Conservation (phyloP, 2,888 invertebrate genomes). For the Congeria kusceri region DNA sequence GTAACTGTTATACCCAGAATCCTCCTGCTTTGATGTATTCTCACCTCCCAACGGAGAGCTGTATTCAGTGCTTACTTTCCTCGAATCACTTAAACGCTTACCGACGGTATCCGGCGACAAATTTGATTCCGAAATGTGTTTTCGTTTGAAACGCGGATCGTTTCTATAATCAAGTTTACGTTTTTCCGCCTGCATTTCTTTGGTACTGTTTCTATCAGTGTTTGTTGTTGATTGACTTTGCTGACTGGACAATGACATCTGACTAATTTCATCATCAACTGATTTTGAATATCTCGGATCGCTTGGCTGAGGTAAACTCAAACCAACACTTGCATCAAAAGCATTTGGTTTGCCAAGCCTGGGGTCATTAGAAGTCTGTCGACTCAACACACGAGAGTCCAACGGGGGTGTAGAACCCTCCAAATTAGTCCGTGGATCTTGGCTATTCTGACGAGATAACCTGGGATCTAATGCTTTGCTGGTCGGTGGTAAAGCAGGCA, state of each 20-base stretch:
- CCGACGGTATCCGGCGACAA: conserved; percentile 41
- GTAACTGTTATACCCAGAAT: conserved; percentile 79
- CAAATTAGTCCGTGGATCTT: conserved; percentile 34
- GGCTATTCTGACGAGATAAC: conserved; percentile 50
- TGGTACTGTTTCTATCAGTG: conserved; percentile 45
- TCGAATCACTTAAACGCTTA: conserved; percentile 68
- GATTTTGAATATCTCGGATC: conserved; percentile 43
- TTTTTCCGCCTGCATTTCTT: conserved; percentile 56
- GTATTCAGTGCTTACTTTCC: conserved; percentile 83
- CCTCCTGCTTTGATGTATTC: conserved; percentile 64
- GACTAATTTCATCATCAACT: conserved; percentile 30
- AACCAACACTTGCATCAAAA: neutral
- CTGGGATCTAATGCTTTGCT: conserved; percentile 51
- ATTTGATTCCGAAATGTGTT: conserved; percentile 63
- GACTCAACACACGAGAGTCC: conserved; percentile 53
- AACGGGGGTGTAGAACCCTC: conserved; percentile 39
- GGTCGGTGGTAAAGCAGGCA: neutral
- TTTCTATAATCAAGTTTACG: conserved; percentile 81
- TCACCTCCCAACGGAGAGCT: conserved; percentile 82
- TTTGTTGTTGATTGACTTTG: conserved; percentile 53
- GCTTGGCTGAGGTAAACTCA: neutral
- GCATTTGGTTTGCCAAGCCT: conserved; percentile 15
- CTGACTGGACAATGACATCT: conserved; percentile 50
- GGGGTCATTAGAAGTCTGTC: conserved; percentile 49
- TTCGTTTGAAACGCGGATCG: conserved; percentile 84